Percentiles rank a stretch among this genome's conserved stretches.
These are phyloP conservation scores for Blastobasis adustella DNA, from an alignment of 2,888 invertebrate genomes.

Conservation along the genomic window DNA sequence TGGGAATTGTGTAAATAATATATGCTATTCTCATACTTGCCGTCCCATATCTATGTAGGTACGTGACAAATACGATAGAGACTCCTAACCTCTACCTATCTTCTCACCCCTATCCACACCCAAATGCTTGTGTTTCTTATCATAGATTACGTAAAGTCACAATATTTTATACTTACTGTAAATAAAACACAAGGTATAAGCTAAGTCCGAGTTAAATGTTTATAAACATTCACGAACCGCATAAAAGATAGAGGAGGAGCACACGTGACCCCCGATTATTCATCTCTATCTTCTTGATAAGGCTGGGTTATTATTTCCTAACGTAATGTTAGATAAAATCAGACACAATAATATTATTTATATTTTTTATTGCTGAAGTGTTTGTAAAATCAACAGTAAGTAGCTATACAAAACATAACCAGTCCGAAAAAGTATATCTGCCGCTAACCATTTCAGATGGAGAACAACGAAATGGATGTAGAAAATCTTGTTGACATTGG, in stretches of 20 bases:
- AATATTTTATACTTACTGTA: no score
- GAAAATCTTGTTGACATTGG: slow-evolving; percentile 34
- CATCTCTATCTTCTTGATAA: neutral
- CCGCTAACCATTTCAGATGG: slow-evolving; percentile 57
- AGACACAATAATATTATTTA: neutral
- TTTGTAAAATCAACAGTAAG: neutral
- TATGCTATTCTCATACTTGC: no score
- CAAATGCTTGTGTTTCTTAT: no score
- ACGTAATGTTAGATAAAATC: neutral
- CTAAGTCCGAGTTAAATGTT: no score
- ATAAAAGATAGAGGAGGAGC: neutral
- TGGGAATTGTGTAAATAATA: no score
- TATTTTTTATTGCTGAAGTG: neutral
- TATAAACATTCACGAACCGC: no score
- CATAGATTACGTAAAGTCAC: no score
- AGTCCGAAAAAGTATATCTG: slow-evolving; percentile 44
- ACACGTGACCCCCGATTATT: neutral
- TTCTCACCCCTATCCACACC: no score
- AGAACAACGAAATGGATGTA: slow-evolving; percentile 54
- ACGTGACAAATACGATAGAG: no score
- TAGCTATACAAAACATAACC: slow-evolving; percentile 16
- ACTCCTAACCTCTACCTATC: no score
- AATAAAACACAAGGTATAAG: no score
- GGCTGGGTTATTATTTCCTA: neutral
- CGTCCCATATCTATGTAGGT: no score